These are phyloP conservation scores for Morpho achilles DNA, from an alignment of 2,888 invertebrate species.

Conservation along the genomic window DNA sequence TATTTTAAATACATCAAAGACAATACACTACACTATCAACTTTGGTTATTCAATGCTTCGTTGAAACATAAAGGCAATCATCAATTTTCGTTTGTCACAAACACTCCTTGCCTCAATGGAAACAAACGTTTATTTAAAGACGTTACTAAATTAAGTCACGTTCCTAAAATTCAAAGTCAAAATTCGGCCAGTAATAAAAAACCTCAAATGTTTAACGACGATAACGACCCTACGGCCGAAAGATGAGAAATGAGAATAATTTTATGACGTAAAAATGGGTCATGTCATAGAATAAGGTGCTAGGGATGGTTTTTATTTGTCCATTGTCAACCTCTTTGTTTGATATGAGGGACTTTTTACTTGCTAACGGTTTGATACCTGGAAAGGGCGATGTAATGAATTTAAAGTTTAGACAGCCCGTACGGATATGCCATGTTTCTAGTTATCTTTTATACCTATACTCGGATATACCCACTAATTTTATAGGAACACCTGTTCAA, in stretches of 20 bases:
- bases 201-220: slow-evolving; percentile 39
- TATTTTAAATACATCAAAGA: neutral
- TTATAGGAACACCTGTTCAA: slow-evolving; percentile 37
- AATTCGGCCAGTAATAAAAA: slow-evolving; percentile 46
- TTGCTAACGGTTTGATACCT: slow-evolving; percentile 38
- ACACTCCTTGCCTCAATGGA: slow-evolving; percentile 26
- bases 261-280: slow-evolving; percentile 62
- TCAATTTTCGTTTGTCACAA: slow-evolving; percentile 32
- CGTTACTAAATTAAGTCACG: slow-evolving; percentile 33
- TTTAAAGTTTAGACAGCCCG: slow-evolving; percentile 53
- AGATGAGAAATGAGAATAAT: slow-evolving; percentile 47
- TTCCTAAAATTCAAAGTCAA: slow-evolving; percentile 35
- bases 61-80: slow-evolving; percentile 13
- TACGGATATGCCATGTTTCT: slow-evolving; percentile 34
- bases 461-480: slow-evolving; percentile 31
- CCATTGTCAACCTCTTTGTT: slow-evolving; percentile 55
- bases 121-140: slow-evolving; percentile 31
- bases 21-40: neutral
- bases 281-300: slow-evolving; percentile 49
- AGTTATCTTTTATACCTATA: slow-evolving; percentile 20
- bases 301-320: slow-evolving; percentile 56
- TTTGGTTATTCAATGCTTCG: slow-evolving; percentile 4
- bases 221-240: slow-evolving; percentile 35
- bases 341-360: slow-evolving; percentile 46
- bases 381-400: slow-evolving; percentile 55